Conservation (phyloP, 2,797 vertebrate genomes). For the Aphelocoma californica region DNA sequence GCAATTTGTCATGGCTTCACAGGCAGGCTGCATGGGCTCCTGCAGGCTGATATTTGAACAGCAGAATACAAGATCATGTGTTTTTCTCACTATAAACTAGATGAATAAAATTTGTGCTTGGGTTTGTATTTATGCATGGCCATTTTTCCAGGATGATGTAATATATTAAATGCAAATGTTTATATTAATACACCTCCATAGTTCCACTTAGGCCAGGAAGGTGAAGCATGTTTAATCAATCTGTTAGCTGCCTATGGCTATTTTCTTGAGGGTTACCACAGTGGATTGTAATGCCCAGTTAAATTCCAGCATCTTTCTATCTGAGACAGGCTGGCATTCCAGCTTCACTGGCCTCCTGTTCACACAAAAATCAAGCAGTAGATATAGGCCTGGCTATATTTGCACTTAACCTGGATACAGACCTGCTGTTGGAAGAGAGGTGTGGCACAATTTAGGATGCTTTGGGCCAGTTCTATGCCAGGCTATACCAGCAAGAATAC, state of each 20-base stretch:
- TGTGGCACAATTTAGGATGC: neutral
- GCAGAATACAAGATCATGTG: neutral
- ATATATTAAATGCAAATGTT: neutral
- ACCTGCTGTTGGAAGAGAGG: neutral
- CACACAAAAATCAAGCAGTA: neutral
- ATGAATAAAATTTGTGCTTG: neutral
- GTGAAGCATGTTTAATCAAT: neutral
- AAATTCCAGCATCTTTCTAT: neutral
- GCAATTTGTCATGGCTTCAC: neutral
- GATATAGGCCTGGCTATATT: neutral
- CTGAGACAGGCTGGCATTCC: neutral
- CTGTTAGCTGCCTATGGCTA: neutral
- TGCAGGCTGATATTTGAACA: neutral
- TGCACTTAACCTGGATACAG: neutral
- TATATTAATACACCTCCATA: neutral
- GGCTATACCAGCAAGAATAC: neutral
- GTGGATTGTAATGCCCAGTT: neutral
- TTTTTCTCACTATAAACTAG: neutral
- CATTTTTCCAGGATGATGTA: neutral
- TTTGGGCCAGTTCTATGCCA: neutral
- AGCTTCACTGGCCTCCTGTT: neutral
- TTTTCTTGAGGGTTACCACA: neutral
- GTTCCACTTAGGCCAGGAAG: neutral
- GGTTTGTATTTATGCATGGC: neutral
- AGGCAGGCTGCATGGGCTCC: neutral